Conservation (phyloP, 2,797 vertebrate genomes). For the Siniperca obscura region DNA sequence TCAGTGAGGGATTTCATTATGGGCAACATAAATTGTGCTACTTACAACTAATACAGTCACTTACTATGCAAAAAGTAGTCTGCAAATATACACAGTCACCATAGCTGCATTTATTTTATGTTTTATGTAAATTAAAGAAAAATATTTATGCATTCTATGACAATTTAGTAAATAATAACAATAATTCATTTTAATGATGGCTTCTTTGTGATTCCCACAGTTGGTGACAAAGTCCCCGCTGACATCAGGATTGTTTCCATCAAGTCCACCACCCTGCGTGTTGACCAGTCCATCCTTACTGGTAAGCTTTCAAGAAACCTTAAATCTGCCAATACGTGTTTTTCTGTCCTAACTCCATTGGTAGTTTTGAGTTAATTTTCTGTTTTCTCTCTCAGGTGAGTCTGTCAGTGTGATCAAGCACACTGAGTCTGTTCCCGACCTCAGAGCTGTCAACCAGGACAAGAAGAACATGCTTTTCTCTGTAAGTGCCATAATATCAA, state of each 20-base stretch:
- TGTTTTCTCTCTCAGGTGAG: constrained; percentile 85
- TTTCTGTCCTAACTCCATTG: not conserved
- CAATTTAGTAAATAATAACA: not conserved
- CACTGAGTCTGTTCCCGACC: constrained; percentile 92
- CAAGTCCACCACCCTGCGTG: constrained; percentile 88
- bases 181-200: not conserved
- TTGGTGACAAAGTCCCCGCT: constrained; percentile 90
- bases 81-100: not conserved
- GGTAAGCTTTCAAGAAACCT: constrained; percentile 81
- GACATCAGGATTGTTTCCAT: constrained; percentile 87
- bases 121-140: constrained; percentile 7
- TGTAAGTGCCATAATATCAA: constrained; percentile 79
- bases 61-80: not conserved
- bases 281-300: constrained; percentile 91
- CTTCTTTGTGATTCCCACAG: constrained; percentile 67
- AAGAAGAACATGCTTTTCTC: constrained; percentile 99
- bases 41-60: constrained; percentile 17
- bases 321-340: not conserved
- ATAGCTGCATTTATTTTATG: not conserved
- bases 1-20: not conserved
- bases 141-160: not conserved
- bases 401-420: constrained; percentile 98
- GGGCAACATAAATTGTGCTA: not conserved
- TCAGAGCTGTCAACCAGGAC: constrained; percentile 96
- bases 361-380: constrained; percentile 6